Percentiles rank a stretch among this genome's conserved stretches.
These are phyloP conservation scores for Acrocephalus scirpaceus DNA, from an alignment of 2,797 vertebrate species.

Conservation along the genomic window DNA sequence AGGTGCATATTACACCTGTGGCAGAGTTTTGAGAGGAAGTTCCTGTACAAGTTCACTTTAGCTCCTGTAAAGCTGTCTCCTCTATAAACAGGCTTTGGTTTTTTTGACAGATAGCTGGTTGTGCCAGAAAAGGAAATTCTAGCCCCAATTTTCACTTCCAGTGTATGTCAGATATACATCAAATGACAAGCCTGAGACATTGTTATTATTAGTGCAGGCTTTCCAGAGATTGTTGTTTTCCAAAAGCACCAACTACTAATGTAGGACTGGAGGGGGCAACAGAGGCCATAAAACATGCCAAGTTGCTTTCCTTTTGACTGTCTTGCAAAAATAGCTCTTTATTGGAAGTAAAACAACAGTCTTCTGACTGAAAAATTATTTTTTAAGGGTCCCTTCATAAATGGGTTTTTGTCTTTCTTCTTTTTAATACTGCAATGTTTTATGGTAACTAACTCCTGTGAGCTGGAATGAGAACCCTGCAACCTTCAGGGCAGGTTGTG, in stretches of 20 bases:
- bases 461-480: background rate
- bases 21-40: background rate
- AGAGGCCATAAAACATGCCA: slow-evolving; percentile 58
- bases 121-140: slow-evolving; percentile 18
- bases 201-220: background rate
- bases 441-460: background rate
- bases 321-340: background rate
- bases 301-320: background rate
- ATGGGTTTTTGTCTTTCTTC: background rate
- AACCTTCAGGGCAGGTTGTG: background rate
- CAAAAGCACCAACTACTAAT: slow-evolving; percentile 21
- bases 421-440: background rate
- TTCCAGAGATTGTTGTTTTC: slow-evolving; percentile 17
- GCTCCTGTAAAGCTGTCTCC: background rate
- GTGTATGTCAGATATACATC: background rate
- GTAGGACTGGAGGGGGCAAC: slow-evolving; percentile 66
- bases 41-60: background rate
- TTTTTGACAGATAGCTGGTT: background rate
- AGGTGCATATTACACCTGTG: background rate
- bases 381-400: background rate
- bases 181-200: background rate
- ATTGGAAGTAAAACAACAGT: background rate
- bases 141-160: background rate
- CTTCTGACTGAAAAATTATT: background rate
- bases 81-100: background rate